Evolutionary conservation across 2,797 vertebrate species (phyloP), one percentile per base, ranked within the genome.

Genomic region (Rachycentron canadum): DNA sequence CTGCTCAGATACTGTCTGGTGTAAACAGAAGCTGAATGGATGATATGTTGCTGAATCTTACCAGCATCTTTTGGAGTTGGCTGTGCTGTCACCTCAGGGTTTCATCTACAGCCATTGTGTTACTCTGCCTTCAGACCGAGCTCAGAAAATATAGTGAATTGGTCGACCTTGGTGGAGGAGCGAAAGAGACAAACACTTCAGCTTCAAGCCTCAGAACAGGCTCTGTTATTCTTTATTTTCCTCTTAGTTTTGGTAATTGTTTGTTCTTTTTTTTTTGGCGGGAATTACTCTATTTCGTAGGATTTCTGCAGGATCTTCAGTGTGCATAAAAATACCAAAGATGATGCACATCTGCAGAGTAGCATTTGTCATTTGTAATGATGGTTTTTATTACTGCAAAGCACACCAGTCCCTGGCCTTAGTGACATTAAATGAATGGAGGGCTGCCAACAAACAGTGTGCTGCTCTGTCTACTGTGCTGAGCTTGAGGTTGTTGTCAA

Each of bases 121-220:
- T 71, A 62, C 64, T 65, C 76, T 43, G 77, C 61, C 72, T 74
- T 45, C 71, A 50, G 64, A 70, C 69, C 21, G 21, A 80, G 72
- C 69, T 76, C 10, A 63, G 77, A 73, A 79, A 82, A 79, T 34
- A 82, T 19, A 26, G 30, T 43, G 76, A 71, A 78, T 83, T 55
- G 45, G 65, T 76, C 78, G 83, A 89, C 90, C 87, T 90, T 91
- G 88, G 57, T 57, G 83, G 73, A 36, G 41, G 41, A 77, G 49
- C 17, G 38, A 52, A 67, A 74, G 49, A 61, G 10, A 79, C 64
- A 40, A 71, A 77, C 41, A 25, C 40, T 45, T 36, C 36, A 26
- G 73, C 55, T 58, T 67, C 3, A 3, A 10, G 38, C 13, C 7
- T 11, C 57, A 53, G 3, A 34, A 62, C 49, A 1, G 30, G 82